These are phyloP conservation scores for Chlorops oryzae DNA, from an alignment of 1,140 invertebrate genomes.

Conservation along the genomic window DNA sequence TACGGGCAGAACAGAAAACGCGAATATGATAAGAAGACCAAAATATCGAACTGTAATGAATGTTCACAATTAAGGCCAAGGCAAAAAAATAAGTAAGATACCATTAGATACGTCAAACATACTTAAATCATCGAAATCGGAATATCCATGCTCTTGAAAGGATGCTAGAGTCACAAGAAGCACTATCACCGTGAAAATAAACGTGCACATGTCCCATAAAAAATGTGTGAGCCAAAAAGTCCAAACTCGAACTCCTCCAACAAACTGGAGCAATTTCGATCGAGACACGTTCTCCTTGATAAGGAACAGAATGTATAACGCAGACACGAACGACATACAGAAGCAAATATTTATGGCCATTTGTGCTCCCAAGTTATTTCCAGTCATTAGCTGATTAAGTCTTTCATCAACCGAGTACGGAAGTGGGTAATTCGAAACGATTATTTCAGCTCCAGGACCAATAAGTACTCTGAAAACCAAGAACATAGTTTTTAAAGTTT, in stretches of 20 bases:
- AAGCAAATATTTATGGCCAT: slow-evolving; percentile 54
- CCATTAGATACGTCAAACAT: no score
- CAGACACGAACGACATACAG: slow-evolving; percentile 61
- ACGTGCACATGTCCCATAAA: slow-evolving; percentile 63
- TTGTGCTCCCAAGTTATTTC: slow-evolving; percentile 54
- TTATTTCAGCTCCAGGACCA: not conserved
- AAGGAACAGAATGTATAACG: slow-evolving; percentile 65
- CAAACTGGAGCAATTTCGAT: slow-evolving; percentile 52
- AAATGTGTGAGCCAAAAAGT: slow-evolving; percentile 63
- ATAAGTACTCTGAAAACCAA: not conserved
- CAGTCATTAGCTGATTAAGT: slow-evolving; percentile 25
- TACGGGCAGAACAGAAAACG: slow-evolving; percentile 48
- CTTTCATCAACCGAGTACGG: not conserved
- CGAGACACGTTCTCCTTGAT: slow-evolving; percentile 54
- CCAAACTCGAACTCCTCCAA: slow-evolving; percentile 63
- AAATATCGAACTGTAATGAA: slow-evolving; percentile 14
- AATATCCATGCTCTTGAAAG: slow-evolving; percentile 53
- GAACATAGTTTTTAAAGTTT: no score
- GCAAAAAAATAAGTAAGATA: no score
- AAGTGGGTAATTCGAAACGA: not conserved
- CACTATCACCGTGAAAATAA: slow-evolving; percentile 51
- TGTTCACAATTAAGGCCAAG: no score
- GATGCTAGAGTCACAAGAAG: slow-evolving; percentile 49
- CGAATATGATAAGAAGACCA: slow-evolving; percentile 49
- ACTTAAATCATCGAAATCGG: slow-evolving; percentile 20